A percentile compares a stretch with the other conserved stretches of the same genome.
These are phyloP conservation scores for Brachyhypopomus occidentalis DNA, from an alignment of 2,113 vertebrate genomes.

Conservation along the genomic window DNA sequence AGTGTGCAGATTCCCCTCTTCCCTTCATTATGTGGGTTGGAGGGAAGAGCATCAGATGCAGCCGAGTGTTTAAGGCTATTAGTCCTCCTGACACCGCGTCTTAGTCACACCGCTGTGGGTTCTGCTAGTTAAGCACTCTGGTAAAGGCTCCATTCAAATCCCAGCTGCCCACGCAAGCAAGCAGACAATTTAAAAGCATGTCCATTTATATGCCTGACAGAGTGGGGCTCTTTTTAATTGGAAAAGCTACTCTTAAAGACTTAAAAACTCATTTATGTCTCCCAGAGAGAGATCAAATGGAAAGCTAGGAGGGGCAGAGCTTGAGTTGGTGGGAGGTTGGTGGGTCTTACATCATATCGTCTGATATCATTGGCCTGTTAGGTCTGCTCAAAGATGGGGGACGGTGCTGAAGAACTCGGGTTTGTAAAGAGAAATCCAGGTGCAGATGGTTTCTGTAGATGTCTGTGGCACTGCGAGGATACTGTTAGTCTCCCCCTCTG, in stretches of 20 bases:
- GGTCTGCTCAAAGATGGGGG: constrained; percentile 13
- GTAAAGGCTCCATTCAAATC: constrained; percentile 60
- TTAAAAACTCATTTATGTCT: constrained; percentile 60
- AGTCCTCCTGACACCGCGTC: constrained; percentile 68
- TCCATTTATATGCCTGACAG: constrained; percentile 63
- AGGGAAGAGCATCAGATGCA: constrained; percentile 72
- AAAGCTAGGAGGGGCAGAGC: background rate
- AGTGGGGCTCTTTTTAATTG: constrained; percentile 67
- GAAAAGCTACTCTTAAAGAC: constrained; percentile 64
- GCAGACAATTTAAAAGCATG: constrained; percentile 55
- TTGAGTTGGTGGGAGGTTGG: constrained; percentile 14
- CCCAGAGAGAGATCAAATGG: constrained; percentile 56
- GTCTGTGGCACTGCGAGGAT: background rate
- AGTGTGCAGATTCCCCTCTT: constrained; percentile 62
- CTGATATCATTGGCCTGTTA: constrained; percentile 13
- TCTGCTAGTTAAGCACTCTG: constrained; percentile 73
- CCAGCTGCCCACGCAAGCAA: constrained; percentile 43
- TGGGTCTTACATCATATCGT: constrained; percentile 29
- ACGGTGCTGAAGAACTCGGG: background rate
- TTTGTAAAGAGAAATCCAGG: background rate
- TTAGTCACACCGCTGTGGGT: constrained; percentile 68
- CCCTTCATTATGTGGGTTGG: constrained; percentile 68
- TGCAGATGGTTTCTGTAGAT: too few species aligned
- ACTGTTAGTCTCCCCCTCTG: background rate
- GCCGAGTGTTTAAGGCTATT: constrained; percentile 74